Evolutionary conservation across 2,113 vertebrate species (phyloP), one percentile per base, ranked within the genome.

Genomic region (Coptodon bakossiorum): DNA sequence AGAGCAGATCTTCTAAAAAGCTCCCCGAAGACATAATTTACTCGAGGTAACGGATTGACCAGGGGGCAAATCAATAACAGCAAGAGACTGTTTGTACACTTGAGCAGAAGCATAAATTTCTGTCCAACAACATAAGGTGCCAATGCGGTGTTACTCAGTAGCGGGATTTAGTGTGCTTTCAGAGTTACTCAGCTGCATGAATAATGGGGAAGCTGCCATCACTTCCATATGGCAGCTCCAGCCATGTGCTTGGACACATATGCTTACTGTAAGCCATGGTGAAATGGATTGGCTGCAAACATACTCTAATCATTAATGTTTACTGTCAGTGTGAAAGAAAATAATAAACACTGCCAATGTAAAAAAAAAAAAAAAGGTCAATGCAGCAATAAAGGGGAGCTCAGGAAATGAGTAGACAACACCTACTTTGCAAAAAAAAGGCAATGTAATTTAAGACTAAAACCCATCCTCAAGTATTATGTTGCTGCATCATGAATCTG

Each of bases 51-150:
- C 27, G 22, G 38, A 89, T 66, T 88, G 93, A 89, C 92, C 88
- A n/a, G 80, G 85, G 90, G 93, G 78, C 82, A 81, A 89, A 93
- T 93, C 94, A 76, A 94, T 92, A 90, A 81, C 40, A 83, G 36
- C 57, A 19, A 89, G 84, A 14, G 57, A 84, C 86, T 84, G 80
- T 92, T 91, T 89, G 90, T 86, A 54, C 82, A 83, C 88, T 88
- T 89, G 83, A 82, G 81, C 56, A 80, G 63, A 85, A 50, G 90
- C 91, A 92, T 87, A 91, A 87, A 89, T 93, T 86, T 89, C 80
- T 40, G 86, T 91, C 85, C 78, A 81, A 87, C 88, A 83, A 78
- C 78, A 61, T 10, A 22, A 57, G 34, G 89, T 84, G 90, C 85
- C 83, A 82, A 24, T 40, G 59, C 3, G 2, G 53, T 22, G 80